phyloP scores from a whole-genome alignment of 2,113 vertebrate genomes.

The Prionailurus bengalensis region DNA sequence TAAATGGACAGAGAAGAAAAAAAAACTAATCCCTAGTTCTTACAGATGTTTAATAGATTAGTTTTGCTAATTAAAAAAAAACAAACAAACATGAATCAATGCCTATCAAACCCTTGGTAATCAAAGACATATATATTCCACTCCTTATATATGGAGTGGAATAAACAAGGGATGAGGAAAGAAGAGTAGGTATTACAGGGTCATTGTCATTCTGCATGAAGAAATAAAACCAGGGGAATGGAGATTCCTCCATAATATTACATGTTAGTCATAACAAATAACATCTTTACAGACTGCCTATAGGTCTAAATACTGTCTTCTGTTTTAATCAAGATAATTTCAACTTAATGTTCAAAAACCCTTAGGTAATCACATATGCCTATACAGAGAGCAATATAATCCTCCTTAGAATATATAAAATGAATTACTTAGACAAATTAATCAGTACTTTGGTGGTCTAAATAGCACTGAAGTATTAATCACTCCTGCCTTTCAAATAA shows the following conservation, averaged over 20 bases:
- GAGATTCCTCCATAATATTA: neutral
- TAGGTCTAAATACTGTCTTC: neutral
- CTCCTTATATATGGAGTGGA: neutral
- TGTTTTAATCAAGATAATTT: neutral
- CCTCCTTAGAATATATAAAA: neutral
- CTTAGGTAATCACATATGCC: neutral
- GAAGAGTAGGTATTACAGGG: neutral
- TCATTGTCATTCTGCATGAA: neutral
- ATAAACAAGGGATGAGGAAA: neutral
- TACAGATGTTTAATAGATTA: slow-evolving; percentile 35
- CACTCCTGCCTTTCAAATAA: slow-evolving; percentile 12
- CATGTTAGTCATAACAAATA: neutral
- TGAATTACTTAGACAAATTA: slow-evolving; percentile 21
- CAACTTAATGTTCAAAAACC: neutral
- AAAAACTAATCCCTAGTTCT: neutral
- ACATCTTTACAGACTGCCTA: neutral
- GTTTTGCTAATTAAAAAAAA: slow-evolving; percentile 52
- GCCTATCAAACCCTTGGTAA: neutral
- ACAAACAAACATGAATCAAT: neutral
- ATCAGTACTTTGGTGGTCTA: neutral
- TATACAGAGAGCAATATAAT: neutral
- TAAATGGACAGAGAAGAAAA: neutral
- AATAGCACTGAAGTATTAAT: neutral
- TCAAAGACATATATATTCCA: neutral
- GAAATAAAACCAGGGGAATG: neutral